Evolutionary conservation across 2,888 invertebrate genomes (phyloP).

Genomic region (Endomychus coccineus): DNA sequence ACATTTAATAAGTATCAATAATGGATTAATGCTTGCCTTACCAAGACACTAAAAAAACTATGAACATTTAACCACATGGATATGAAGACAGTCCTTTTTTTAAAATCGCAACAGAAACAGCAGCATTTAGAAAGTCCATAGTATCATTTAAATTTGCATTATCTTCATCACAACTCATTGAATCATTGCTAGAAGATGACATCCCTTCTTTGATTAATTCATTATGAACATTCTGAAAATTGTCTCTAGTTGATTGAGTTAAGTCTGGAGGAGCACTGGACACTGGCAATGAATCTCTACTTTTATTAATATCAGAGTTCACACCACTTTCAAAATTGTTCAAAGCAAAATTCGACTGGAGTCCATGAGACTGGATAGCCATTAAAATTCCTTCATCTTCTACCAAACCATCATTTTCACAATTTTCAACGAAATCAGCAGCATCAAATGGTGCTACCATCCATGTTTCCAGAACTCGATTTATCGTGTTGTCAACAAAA

Average conservation of each 20-base stretch:
- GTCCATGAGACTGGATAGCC: conserved; percentile 66
- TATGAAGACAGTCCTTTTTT: conserved; percentile 59
- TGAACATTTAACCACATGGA: conserved; percentile 24
- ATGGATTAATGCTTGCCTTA: no score
- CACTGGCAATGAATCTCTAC: no score
- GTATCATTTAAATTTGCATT: conserved; percentile 23
- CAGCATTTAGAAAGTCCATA: conserved; percentile 59
- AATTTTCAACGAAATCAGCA: conserved; percentile 50
- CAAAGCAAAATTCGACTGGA: conserved; percentile 45
- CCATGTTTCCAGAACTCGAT: conserved; percentile 57
- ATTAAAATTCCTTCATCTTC: conserved; percentile 66
- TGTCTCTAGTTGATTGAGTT: conserved; percentile 11
- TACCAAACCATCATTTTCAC: conserved; percentile 51
- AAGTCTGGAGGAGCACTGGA: no score
- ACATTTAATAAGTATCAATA: no score
- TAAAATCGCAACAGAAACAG: conserved; percentile 67
- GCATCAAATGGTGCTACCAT: conserved; percentile 48
- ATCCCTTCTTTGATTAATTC: conserved; percentile 4
- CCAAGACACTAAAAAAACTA: no score
- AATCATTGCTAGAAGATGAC: no score
- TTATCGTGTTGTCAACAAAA: conserved; percentile 63
- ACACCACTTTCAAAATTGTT: no score
- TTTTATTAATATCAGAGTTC: neutral
- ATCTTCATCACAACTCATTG: no score
- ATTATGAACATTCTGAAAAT: conserved; percentile 11